Evolutionary conservation across 2,797 vertebrate genomes (phyloP).

Genomic region (Myotis daubentonii): DNA sequence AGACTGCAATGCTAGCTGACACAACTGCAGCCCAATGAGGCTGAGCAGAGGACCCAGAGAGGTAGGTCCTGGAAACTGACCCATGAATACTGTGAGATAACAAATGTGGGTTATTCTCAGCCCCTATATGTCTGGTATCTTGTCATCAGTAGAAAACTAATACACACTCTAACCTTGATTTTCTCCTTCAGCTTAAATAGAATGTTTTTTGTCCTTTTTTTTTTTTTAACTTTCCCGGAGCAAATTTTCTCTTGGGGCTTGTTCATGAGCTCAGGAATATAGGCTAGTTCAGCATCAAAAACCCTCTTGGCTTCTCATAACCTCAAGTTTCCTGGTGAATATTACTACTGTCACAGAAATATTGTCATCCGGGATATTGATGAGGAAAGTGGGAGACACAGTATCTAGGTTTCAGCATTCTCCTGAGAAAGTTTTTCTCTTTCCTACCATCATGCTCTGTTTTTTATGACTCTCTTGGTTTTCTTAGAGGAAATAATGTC

Average conservation of each 20-base stretch:
- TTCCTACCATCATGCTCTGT: constrained; percentile 22
- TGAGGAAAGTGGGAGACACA: neutral
- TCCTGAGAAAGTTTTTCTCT: constrained; percentile 25
- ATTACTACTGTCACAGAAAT: neutral
- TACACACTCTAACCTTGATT: neutral
- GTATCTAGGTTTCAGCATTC: neutral
- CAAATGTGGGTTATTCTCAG: neutral
- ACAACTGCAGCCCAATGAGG: neutral
- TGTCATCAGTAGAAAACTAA: constrained; percentile 42
- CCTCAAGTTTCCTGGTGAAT: constrained; percentile 22
- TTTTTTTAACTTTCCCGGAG: neutral
- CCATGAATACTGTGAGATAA: neutral
- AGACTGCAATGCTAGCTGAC: neutral
- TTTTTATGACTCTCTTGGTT: constrained; percentile 53
- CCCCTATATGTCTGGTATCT: neutral
- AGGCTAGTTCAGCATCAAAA: neutral
- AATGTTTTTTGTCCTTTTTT: neutral
- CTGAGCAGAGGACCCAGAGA: neutral
- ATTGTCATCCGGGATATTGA: neutral
- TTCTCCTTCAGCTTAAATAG: constrained; percentile 45
- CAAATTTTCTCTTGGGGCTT: neutral
- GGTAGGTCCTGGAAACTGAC: neutral
- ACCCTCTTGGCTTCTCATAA: constrained; percentile 19
- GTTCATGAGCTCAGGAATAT: neutral
- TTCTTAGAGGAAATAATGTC: constrained; percentile 52